A percentile compares a stretch with the other conserved stretches of the same genome.
These are phyloP conservation scores for Agrilus mali DNA, from an alignment of 2,888 invertebrate genomes.

Conservation along the genomic window DNA sequence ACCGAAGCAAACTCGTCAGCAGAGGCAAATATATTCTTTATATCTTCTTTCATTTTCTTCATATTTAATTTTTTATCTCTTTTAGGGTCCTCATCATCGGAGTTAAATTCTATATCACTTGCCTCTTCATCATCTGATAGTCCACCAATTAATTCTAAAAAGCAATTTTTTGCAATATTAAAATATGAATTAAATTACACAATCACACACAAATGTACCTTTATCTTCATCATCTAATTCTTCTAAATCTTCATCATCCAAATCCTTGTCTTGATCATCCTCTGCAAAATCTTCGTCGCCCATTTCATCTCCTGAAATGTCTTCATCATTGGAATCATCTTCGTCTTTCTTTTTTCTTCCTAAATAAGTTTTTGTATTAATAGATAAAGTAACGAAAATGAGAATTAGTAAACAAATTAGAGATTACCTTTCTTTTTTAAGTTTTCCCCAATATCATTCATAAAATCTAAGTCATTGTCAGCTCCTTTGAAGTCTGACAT, in stretches of 20 bases:
- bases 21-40: constrained; percentile 61
- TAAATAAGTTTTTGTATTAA: constrained; percentile 5
- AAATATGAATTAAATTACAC: neutral
- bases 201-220: constrained; percentile 12
- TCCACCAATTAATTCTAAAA: constrained; percentile 21
- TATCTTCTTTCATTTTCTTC: constrained; percentile 30
- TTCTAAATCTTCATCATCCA: constrained; percentile 16
- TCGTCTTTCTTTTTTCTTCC: constrained; percentile 17
- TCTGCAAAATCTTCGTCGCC: constrained; percentile 17
- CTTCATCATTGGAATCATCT: constrained; percentile 32
- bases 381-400: neutral
- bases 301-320: constrained; percentile 32
- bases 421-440: constrained; percentile 18
- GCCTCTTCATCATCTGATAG: constrained; percentile 26
- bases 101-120: constrained; percentile 33
- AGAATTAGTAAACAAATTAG: neutral
- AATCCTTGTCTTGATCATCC: constrained; percentile 18
- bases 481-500: constrained; percentile 37
- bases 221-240: constrained; percentile 31
- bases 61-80: constrained; percentile 15
- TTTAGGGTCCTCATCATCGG: constrained; percentile 20
- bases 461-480: constrained; percentile 50
- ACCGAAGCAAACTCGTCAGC: constrained; percentile 83
- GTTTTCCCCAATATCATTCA: constrained; percentile 48
- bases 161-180: neutral